A percentile compares a stretch with the other conserved stretches of the same genome.
Evolutionary conservation across 2,113 vertebrate species (phyloP).

Genomic region (Columbina picui): DNA sequence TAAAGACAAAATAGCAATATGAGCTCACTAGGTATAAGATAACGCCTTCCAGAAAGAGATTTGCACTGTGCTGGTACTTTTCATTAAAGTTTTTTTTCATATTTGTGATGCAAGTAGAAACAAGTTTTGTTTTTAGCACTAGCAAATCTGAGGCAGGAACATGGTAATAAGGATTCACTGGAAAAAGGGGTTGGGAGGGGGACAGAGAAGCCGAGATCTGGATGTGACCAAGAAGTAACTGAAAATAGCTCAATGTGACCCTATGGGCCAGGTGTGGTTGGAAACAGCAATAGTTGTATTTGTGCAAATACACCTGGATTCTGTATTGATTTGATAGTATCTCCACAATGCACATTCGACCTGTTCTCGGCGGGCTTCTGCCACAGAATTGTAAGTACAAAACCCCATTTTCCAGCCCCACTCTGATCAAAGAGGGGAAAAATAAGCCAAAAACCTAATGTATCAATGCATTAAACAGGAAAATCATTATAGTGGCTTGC

Average conservation of each 20-base stretch:
- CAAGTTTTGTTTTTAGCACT: not conserved
- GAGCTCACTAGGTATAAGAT: not conserved
- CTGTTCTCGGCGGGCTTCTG: not conserved
- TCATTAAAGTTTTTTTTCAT: not conserved
- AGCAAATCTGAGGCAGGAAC: not conserved
- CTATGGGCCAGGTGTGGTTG: not conserved
- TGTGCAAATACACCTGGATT: not conserved
- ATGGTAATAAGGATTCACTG: not conserved
- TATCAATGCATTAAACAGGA: not conserved
- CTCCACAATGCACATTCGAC: rapidly evolving
- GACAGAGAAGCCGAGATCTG: not conserved
- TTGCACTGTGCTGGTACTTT: rapidly evolving
- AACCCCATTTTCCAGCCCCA: not conserved
- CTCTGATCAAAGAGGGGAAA: not conserved
- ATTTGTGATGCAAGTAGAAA: not conserved
- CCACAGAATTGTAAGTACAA: not conserved
- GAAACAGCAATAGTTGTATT: not conserved
- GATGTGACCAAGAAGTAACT: not conserved
- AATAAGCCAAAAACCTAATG: not conserved
- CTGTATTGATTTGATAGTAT: not conserved
- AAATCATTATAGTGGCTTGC: not conserved
- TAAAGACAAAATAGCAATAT: not conserved
- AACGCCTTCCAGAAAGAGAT: not conserved
- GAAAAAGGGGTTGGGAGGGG: rapidly evolving
- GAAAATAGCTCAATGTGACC: not conserved